Base-by-base conservation (phyloP, 2,113 vertebrate genomes). In the Neolamprologus cancellatus region DNA sequence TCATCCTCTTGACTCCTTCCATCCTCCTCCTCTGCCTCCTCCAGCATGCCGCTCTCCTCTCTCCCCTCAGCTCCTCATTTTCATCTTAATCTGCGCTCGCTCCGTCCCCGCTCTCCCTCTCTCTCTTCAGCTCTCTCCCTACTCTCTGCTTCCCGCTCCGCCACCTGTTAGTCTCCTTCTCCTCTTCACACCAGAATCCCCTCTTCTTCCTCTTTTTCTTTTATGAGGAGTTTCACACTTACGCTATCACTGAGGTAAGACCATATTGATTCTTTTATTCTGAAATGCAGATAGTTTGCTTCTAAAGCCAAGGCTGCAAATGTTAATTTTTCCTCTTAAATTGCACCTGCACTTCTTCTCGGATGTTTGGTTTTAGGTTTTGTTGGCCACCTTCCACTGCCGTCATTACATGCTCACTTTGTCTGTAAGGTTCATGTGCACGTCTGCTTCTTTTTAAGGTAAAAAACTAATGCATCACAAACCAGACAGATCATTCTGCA, bases 141-240 rank as follows among this genome's bases (percentile, higher is more conserved):
- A 64, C 89, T 90, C 87, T 66, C 83, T 66, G 81, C 82, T 92
- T 78, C 84, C 90, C 81, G 90, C 86, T 61, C 91, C 91, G 23
- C 93, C 95, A 96, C 95, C 95, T 96, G 95, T 95, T 95, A 91
- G 93, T 94, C 91, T 88, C 84, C 83, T 78, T 89, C 71, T 87
- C 87, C 84, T 83, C 86, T 85, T 71, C 76, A 66, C 79, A 36
- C 92, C 91, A 93, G 94, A 93, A 92, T 94, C 85, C 89, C 92
- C 80, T 69, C 9, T 76, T 74, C 66, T 74, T 74, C 39, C 5
- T 44, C 66, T 25, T 71, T 93, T 94, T 87, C 90, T 81, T 61
- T 74, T 94, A 94, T 95, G 93, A 93, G 89, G 95, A 95, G 93
- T 96, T 95, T 88, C 54, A 90, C 87, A 85, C 89, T 95, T 50